Evolutionary conservation across 2,888 invertebrate genomes (phyloP).

Genomic region (Cryptus viduatorius): DNA sequence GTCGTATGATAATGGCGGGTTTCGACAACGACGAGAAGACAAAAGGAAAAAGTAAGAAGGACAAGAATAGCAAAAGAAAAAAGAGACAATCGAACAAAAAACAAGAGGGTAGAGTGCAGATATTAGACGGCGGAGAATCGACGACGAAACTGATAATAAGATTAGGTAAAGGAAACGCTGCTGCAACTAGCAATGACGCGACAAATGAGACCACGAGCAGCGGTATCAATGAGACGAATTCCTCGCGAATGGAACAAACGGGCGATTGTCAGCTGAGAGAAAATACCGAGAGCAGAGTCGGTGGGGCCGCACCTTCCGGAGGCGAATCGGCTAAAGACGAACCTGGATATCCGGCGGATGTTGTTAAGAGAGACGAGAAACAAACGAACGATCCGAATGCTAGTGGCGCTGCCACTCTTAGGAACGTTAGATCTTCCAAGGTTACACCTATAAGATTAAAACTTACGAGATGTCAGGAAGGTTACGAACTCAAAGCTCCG

Average conservation of each 20-base stretch:
- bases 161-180: constrained; percentile 85
- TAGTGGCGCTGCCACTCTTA: constrained; percentile 83
- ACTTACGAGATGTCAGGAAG: constrained; percentile 92
- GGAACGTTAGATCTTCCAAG: constrained; percentile 89
- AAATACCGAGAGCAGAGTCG: constrained; percentile 74
- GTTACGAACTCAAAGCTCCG: constrained; percentile 86
- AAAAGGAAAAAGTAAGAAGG: constrained; percentile 85
- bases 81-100: constrained; percentile 86
- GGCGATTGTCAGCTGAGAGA: constrained; percentile 59
- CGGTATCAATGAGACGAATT: constrained; percentile 44
- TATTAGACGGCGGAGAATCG: constrained; percentile 86
- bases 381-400: constrained; percentile 37
- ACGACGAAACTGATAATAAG: constrained; percentile 92
- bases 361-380: constrained; percentile 81
- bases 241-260: constrained; percentile 3
- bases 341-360: constrained; percentile 60
- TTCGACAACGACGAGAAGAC: constrained; percentile 89
- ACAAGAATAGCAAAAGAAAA: constrained; percentile 87
- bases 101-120: constrained; percentile 86
- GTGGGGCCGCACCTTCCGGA: constrained; percentile 71
- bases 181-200: constrained; percentile 23
- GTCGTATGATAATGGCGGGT: constrained; percentile 93
- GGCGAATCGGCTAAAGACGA: constrained; percentile 72
- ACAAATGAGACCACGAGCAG: constrained; percentile 44
- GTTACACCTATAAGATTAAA: constrained; percentile 94